phyloP scores from a whole-genome alignment of 1,140 invertebrate species.

The Aphaenogaster ashmeadi region DNA sequence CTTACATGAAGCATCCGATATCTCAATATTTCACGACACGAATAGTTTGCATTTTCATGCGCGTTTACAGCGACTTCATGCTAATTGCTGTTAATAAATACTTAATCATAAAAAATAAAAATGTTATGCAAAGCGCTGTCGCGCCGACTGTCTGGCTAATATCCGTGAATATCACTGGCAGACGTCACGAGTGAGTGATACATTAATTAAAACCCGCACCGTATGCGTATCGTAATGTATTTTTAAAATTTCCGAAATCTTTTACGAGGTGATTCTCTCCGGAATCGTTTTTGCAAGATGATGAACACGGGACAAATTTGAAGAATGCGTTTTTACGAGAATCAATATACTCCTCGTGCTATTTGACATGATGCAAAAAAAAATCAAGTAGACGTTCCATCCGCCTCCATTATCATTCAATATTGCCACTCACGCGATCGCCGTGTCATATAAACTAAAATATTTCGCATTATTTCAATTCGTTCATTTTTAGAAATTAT shows the following conservation, averaged over 20 bases:
- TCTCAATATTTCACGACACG: constrained; percentile 23
- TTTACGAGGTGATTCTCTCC: neutral
- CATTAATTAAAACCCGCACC: neutral
- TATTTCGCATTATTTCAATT: neutral
- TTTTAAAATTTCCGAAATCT: constrained; percentile 10
- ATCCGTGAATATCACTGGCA: constrained; percentile 26
- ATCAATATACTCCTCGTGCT: neutral
- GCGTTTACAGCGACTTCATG: constrained; percentile 27
- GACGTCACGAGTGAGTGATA: neutral
- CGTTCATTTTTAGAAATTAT: neutral
- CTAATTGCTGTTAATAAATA: constrained; percentile 33
- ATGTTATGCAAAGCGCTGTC: constrained; percentile 3
- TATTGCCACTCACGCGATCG: neutral
- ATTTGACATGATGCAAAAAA: constrained; percentile 3
- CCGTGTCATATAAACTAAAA: neutral
- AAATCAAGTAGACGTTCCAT: neutral
- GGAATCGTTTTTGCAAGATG: neutral
- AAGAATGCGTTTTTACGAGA: neutral
- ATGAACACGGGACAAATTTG: neutral
- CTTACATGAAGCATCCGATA: neutral
- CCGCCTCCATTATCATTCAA: constrained; percentile 10
- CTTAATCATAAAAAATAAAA: constrained; percentile 17
- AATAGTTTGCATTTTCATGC: neutral
- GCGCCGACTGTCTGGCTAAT: constrained; percentile 17
- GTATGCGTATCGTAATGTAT: neutral